Base-by-base conservation (phyloP, 2,888 invertebrate species). In the Aethes cnicana region DNA sequence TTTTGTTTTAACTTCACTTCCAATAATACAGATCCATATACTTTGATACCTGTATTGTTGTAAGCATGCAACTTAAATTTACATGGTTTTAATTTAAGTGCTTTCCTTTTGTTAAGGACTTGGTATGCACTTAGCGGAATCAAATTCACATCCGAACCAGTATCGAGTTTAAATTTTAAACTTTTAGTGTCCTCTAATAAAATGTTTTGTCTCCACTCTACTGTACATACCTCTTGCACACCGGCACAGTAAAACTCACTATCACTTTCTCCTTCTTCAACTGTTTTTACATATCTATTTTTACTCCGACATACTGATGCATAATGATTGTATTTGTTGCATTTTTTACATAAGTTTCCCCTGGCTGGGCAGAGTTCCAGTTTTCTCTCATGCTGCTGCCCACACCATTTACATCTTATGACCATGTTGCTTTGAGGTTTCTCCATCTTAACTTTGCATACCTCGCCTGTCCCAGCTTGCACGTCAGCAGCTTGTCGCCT, bases 71-170 rank as follows among this genome's bases (percentile, higher is more conserved):
- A 17, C 11, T 30, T 12, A n/a, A n/a, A n/a, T n/a, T n/a, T n/a
- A n/a, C n/a, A n/a, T n/a, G n/a, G n/a, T n/a, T n/a, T n/a, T n/a
- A 41, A n/a, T 2, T 11, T 8, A 11, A 42, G 25, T 18, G 35
- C 35, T 53, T 16, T 44, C 17, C 49, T 44, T 41, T 53, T 47
- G 39, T 54, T 17, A 48, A 44, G 53, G 55, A 54, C 56, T 53
- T 48, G 57, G 56, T 57, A 56, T 3, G 12, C n/a, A 14, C n/a
- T 30, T 3, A 30, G 20, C 0, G 30, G 47, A 16, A 47, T 47
- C 21, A 47, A 30, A 16, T 47, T 39, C 2, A 47, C 47, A 30
- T 47, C 47, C 2, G 47, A 37, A 4, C 47, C 47, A 5, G 47
- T 37, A 16, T 39, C 47, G 6, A 47, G n/a, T 20, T 47, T 47